These are phyloP conservation scores for Beroe forskalii DNA, from an alignment of 37 sponge, comb jelly and placozoan genomes.

Conservation along the genomic window DNA sequence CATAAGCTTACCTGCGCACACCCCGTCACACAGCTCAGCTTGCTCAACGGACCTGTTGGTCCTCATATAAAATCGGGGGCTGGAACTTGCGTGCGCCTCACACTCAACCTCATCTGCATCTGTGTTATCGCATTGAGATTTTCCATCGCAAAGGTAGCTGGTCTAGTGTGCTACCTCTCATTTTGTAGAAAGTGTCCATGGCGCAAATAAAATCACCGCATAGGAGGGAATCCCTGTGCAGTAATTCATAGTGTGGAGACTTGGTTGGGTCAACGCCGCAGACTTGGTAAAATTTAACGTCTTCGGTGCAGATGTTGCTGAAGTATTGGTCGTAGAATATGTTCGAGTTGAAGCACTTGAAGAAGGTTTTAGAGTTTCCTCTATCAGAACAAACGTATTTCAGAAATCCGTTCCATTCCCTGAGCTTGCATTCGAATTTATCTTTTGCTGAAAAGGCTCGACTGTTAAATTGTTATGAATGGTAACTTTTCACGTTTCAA, in stretches of 20 bases:
- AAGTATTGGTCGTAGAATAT: neutral
- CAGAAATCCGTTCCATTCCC: no score
- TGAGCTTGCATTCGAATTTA: no score
- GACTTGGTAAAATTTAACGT: neutral
- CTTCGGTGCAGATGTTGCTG: neutral
- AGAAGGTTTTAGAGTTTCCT: no score
- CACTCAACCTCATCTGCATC: neutral
- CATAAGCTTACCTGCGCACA: neutral
- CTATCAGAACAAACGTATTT: no score
- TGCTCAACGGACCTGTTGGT: neutral
- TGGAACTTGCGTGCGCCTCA: neutral
- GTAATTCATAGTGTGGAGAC: no score
- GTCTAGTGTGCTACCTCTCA: neutral
- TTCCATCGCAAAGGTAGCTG: neutral
- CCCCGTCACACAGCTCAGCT: neutral
- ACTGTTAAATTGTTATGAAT: no score
- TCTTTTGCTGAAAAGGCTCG: no score
- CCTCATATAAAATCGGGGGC: neutral
- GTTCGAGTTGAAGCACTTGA: neutral
- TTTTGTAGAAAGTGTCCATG: neutral
- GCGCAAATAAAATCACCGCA: neutral
- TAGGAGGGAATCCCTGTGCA: neutral
- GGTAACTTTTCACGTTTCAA: no score
- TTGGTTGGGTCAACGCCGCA: no score
- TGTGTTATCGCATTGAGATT: neutral